Evolutionary conservation across 92 coral and sea anemone genomes (phyloP).

Genomic region (Epizoanthus scotinus): DNA sequence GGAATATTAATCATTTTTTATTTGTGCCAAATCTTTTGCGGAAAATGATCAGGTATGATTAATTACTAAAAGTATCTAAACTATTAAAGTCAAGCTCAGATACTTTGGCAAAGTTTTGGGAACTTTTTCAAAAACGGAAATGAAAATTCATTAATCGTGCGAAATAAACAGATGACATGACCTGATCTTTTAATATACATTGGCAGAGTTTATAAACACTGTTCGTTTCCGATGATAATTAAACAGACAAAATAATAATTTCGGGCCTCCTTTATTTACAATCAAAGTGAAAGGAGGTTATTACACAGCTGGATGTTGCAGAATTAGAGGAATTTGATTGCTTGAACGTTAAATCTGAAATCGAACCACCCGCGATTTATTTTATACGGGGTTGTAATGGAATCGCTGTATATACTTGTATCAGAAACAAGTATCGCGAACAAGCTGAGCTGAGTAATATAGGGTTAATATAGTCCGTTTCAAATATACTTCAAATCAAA

Average conservation of each 20-base stretch:
- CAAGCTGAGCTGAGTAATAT: background rate
- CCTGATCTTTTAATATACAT: slow-evolving; percentile 3
- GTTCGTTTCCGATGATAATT: slow-evolving; percentile 32
- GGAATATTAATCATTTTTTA: slow-evolving; percentile 23
- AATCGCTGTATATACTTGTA: background rate
- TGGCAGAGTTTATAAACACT: slow-evolving; percentile 17
- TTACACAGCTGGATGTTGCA: slow-evolving; percentile 15
- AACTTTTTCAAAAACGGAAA: slow-evolving; percentile 24
- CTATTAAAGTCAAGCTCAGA: background rate
- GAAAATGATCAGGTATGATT: background rate
- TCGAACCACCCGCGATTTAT: background rate
- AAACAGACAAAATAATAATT: slow-evolving; percentile 32
- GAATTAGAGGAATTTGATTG: slow-evolving; percentile 21
- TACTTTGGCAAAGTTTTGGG: background rate
- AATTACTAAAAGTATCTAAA: background rate
- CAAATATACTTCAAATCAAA: slow-evolving; percentile 1
- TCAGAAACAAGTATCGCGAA: background rate
- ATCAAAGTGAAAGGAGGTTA: background rate
- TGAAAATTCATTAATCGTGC: slow-evolving; percentile 27
- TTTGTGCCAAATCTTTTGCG: background rate
- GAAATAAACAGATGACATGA: slow-evolving; percentile 38
- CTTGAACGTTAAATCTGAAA: slow-evolving; percentile 6
- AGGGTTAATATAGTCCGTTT: background rate
- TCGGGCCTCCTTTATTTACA: slow-evolving; percentile 21
- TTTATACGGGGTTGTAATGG: background rate